Percentiles rank a stretch among this genome's conserved stretches.
Conservation (phyloP, 64 coral and sea anemone species). For the Montipora sp. region DNA sequence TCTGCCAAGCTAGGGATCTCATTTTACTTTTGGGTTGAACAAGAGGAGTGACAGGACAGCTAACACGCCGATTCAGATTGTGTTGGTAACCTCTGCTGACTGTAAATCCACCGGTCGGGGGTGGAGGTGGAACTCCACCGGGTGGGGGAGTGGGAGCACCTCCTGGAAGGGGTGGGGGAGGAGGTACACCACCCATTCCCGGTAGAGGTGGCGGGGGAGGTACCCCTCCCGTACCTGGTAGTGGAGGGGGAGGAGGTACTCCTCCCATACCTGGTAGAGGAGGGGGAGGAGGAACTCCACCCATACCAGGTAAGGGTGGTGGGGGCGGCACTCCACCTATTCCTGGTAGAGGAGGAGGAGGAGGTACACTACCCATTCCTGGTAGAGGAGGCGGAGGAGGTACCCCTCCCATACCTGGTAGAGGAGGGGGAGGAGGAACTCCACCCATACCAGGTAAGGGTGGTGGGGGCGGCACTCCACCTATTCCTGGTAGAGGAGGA, state of each 20-base stretch:
- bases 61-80: background rate
- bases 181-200: slow-evolving; percentile 41
- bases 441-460: slow-evolving; percentile 61
- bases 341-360: slow-evolving; percentile 81
- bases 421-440: slow-evolving; percentile 73
- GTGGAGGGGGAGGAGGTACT: slow-evolving; percentile 54
- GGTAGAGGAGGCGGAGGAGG: slow-evolving; percentile 75
- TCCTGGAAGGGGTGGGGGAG: slow-evolving; percentile 43
- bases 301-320: slow-evolving; percentile 74
- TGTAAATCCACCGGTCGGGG: slow-evolving; percentile 49
- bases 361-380: slow-evolving; percentile 68
- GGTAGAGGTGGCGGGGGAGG: slow-evolving; percentile 43
- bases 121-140: slow-evolving; percentile 61
- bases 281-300: slow-evolving; percentile 68
- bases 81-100: slow-evolving; percentile 30
- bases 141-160: slow-evolving; percentile 65
- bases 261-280: slow-evolving; percentile 58
- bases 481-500: slow-evolving; percentile 59
- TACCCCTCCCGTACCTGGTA: slow-evolving; percentile 53
- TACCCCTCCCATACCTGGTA: slow-evolving; percentile 42
- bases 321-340: slow-evolving; percentile 73
- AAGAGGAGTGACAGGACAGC: slow-evolving; percentile 67
- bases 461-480: slow-evolving; percentile 66
- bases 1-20: slow-evolving; percentile 93
- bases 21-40: slow-evolving; percentile 89